Evolutionary conservation across 2,797 vertebrate genomes (phyloP), one percentile per base, ranked within the genome.

Genomic region (Pygocentrus nattereri): DNA sequence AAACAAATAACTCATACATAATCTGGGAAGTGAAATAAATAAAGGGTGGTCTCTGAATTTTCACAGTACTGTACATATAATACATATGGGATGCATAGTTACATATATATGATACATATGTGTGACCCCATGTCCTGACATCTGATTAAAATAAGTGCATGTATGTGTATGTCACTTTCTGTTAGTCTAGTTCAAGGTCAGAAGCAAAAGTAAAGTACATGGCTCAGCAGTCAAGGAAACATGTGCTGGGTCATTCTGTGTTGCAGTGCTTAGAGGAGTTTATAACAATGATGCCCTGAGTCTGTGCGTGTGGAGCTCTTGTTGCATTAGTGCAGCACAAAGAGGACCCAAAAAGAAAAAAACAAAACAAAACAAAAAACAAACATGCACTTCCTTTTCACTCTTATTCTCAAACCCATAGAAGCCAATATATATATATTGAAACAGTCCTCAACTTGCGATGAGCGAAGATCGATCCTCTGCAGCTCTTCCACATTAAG

Each of bases 211-310:
- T 81, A 76, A 76, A 56, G 49, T 56, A 41, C 49, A 65, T 54
- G 64, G 47, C 56, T 47, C 58, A 56, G 74, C 77, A 50, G 80
- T 82, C 74, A 82, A 77, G 80, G 80, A 76, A 71, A 82, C 58
- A 30, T 77, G 64, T 50, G 54, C 64, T 38, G 50, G 72, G 73
- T 76, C 74, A 81, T 44, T 44, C 41, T 23, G 73, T 76, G 72
- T 73, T 72, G 34, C 59, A 59, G 7, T 38, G 15, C 27, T 8
- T 44, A 44, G 2, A 44, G 41, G 41, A 44, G 41, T 10, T 44
- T 41, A 11, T 64, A 50, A 19, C 44, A 56, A 56, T 41, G 47
- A 47, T 72, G 31, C 11, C 21, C n/a, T 76, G 25, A 69, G 64
- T 50, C 18, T 61, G 21, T 61, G 73, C 30, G 23, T 76, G 12